Evolutionary conservation across 2,113 vertebrate genomes (phyloP).

Genomic region (Myodes glareolus): DNA sequence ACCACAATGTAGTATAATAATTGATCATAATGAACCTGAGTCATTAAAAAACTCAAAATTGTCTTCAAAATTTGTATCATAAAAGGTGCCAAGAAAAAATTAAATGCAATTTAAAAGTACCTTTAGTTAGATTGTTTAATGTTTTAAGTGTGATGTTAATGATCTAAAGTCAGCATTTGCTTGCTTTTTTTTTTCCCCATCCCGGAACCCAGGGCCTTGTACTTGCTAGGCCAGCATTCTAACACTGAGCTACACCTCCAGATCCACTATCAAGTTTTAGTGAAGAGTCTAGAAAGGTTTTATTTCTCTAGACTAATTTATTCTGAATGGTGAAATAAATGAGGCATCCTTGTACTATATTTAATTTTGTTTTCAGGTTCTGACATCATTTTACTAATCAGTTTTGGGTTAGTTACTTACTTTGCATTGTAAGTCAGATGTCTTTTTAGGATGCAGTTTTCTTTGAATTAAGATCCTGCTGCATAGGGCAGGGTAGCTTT

Average conservation of each 20-base stretch:
- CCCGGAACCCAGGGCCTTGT: not conserved
- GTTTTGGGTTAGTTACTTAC: not conserved
- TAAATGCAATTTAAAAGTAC: slow-evolving; percentile 53
- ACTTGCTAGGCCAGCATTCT: not conserved
- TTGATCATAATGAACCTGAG: slow-evolving; percentile 64
- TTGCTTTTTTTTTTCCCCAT: not conserved
- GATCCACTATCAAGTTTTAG: not conserved
- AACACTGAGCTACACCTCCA: not conserved
- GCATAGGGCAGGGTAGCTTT: not conserved
- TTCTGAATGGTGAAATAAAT: not conserved
- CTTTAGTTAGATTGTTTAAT: slow-evolving; percentile 24
- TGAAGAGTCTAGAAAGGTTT: not conserved
- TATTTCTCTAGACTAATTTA: not conserved
- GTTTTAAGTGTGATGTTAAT: slow-evolving; percentile 46
- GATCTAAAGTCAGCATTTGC: slow-evolving; percentile 45
- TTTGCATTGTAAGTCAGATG: not conserved
- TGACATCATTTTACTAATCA: slow-evolving; percentile 16
- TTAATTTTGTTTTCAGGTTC: not conserved
- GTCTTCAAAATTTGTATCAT: slow-evolving; percentile 47
- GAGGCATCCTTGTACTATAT: not conserved
- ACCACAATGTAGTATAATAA: slow-evolving; percentile 34
- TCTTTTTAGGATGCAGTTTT: not conserved
- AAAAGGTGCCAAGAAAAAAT: slow-evolving; percentile 45
- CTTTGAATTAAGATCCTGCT: not conserved
- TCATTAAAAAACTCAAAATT: slow-evolving; percentile 50